Conservation (phyloP, 2,888 invertebrate genomes). For the Listrodromus nycthemerus region DNA sequence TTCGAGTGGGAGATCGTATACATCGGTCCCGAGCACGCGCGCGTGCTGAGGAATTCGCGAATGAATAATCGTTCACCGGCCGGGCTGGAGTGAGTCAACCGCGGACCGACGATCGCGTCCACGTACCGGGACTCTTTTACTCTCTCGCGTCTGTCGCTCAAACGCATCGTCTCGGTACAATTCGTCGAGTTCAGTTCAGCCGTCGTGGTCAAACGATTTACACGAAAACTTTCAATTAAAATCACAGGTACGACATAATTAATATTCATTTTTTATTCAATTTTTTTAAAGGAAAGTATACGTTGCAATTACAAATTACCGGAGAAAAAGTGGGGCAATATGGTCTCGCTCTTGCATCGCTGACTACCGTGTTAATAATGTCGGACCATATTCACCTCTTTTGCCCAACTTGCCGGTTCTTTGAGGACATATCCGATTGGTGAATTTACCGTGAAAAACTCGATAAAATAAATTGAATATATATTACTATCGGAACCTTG, state of each 20-base stretch:
- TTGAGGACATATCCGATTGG: neutral
- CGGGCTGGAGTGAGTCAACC: conserved; percentile 72
- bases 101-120: conserved; percentile 60
- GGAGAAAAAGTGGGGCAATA: neutral
- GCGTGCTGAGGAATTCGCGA: conserved; percentile 73
- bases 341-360: neutral
- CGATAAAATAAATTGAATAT: conserved; percentile 1
- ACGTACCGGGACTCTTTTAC: conserved; percentile 33
- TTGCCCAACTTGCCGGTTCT: neutral
- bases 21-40: conserved; percentile 28
- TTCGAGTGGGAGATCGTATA: conserved; percentile 10
- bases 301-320: neutral
- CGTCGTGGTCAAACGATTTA: neutral
- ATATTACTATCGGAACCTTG: conserved; percentile 24
- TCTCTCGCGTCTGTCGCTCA: conserved; percentile 15
- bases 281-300: neutral
- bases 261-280: neutral
- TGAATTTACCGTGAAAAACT: neutral
- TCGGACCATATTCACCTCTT: neutral
- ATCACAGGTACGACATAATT: neutral
- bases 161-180: neutral
- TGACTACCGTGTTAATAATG: neutral
- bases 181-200: too few species aligned
- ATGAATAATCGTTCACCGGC: conserved; percentile 76
- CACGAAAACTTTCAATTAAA: neutral